phyloP scores from a whole-genome alignment of 2,113 vertebrate genomes.

The Hippocampus comes region DNA sequence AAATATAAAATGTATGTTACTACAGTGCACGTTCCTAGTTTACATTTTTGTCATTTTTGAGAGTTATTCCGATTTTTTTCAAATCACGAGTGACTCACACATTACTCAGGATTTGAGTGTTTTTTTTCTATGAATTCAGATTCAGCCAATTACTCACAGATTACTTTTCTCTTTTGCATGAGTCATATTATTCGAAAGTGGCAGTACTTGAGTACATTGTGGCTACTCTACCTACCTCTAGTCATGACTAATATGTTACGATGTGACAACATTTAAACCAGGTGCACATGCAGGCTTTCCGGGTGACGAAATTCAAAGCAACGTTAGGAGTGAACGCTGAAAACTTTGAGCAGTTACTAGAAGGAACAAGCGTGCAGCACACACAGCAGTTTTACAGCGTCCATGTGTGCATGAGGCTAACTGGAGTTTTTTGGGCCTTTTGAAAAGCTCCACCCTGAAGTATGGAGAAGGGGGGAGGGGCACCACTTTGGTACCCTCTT shows the following conservation, averaged over 20 bases:
- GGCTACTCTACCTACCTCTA: neutral
- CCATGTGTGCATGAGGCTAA: conserved; percentile 1
- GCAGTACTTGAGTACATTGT: neutral
- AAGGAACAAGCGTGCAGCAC: neutral
- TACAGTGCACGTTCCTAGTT: too few species aligned
- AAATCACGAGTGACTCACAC: too few species aligned
- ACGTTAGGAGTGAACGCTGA: neutral
- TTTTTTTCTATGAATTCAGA: too few species aligned
- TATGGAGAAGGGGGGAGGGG: conserved; percentile 58
- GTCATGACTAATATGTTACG: neutral
- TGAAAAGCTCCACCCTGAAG: conserved; percentile 49
- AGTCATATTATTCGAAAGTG: too few species aligned
- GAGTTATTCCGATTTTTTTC: too few species aligned
- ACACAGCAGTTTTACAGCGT: too few species aligned
- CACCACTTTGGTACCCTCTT: conserved; percentile 57
- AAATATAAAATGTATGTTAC: too few species aligned
- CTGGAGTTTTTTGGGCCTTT: conserved; percentile 5
- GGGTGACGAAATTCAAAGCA: conserved; percentile 2
- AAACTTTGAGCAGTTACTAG: neutral
- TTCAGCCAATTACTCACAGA: too few species aligned
- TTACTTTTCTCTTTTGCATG: too few species aligned
- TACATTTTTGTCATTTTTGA: too few species aligned
- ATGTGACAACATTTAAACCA: neutral
- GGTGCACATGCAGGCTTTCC: neutral
- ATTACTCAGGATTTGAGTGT: too few species aligned